phyloP scores from a whole-genome alignment of 2,888 invertebrate species.

The Mycogona germanica region DNA sequence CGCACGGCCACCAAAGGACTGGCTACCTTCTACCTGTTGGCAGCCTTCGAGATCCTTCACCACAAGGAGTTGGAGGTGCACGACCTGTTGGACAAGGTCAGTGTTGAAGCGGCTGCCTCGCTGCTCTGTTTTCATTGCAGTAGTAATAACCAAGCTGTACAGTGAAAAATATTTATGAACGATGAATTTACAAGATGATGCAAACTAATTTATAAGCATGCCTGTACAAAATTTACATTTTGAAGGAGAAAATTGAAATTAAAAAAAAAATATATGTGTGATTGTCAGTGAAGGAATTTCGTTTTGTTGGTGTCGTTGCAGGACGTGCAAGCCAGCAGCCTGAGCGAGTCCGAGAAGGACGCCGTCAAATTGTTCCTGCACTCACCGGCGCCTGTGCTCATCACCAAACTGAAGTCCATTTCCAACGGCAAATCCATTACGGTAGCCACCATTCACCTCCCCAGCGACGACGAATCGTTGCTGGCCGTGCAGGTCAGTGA shows the following conservation, averaged over 20 bases:
- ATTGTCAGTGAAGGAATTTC: too few relatives aligned
- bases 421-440: constrained; percentile 3
- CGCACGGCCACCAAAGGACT: constrained; percentile 1
- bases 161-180: too few relatives aligned
- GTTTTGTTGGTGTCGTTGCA: background rate
- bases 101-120: background rate
- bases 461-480: background rate
- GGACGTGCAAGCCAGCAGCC: background rate
- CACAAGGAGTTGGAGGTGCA: constrained; percentile 6
- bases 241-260: too few relatives aligned
- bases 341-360: background rate
- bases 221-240: too few relatives aligned
- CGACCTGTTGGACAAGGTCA: constrained; percentile 7
- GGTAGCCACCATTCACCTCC: background rate
- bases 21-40: constrained; percentile 9
- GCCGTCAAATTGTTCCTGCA: constrained; percentile 7
- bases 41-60: constrained; percentile 8
- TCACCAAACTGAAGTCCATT: constrained; percentile 5
- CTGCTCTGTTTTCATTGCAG: too few relatives aligned
- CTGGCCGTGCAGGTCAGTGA: background rate
- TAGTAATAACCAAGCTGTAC: too few relatives aligned
- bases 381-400: constrained; percentile 8
- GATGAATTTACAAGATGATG: too few relatives aligned
- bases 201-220: too few relatives aligned
- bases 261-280: too few relatives aligned